A percentile compares a stretch with the other conserved stretches of the same genome.
Conservation (phyloP, 2,888 invertebrate genomes). For the Drosophila pseudotalamancana region DNA sequence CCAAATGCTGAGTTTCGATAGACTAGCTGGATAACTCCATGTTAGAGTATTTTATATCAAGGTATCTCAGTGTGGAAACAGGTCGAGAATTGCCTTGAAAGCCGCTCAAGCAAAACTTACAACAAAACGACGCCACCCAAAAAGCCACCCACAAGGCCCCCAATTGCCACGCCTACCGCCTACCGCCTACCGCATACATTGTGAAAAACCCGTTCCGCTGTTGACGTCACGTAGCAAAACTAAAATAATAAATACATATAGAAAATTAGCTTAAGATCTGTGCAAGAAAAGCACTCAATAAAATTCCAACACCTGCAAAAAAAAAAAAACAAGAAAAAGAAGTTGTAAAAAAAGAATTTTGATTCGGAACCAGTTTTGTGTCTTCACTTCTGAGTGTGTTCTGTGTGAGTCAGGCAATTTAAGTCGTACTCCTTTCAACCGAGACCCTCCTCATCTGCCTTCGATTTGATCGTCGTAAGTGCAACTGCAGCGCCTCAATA, state of each 20-base stretch:
- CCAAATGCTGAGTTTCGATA: too few relatives aligned
- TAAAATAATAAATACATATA: not conserved
- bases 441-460: too few relatives aligned
- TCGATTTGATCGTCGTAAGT: too few relatives aligned
- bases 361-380: slow-evolving; percentile 18
- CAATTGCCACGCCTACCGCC: not conserved
- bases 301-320: slow-evolving; percentile 18
- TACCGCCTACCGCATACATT: not conserved
- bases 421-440: too few relatives aligned
- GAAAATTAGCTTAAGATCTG: slow-evolving; percentile 6
- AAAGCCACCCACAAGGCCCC: slow-evolving; percentile 20
- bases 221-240: slow-evolving; percentile 25
- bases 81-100: slow-evolving; percentile 17
- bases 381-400: not conserved
- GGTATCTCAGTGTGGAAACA: slow-evolving; percentile 6
- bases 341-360: not conserved
- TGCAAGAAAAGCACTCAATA: slow-evolving; percentile 11
- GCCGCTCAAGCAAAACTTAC: slow-evolving; percentile 15
- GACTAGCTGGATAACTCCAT: not conserved
- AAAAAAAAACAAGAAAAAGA: not conserved
- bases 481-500: too few relatives aligned
- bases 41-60: slow-evolving; percentile 14
- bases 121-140: slow-evolving; percentile 11
- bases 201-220: slow-evolving; percentile 17
- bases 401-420: slow-evolving; percentile 6